phyloP scores from a whole-genome alignment of 92 coral and sea anemone genomes.

The Zoanthus sociatus region DNA sequence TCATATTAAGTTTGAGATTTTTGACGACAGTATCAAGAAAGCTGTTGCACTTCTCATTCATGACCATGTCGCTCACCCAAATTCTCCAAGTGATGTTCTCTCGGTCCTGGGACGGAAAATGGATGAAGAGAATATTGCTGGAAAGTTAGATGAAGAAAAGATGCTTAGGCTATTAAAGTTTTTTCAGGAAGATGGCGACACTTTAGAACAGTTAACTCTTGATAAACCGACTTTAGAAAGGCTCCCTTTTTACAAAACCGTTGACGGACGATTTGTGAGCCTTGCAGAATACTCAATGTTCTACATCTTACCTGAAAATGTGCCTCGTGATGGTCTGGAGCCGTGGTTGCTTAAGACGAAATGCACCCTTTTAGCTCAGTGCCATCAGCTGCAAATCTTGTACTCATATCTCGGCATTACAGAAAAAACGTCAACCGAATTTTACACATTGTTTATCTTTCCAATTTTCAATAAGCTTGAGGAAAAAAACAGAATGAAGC shows the following conservation, averaged over 20 bases:
- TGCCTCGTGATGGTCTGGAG: slow-evolving; percentile 45
- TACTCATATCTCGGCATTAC: slow-evolving; percentile 46
- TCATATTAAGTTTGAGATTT: slow-evolving; percentile 12
- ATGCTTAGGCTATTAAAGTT: slow-evolving; percentile 50
- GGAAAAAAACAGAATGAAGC: slow-evolving; percentile 30
- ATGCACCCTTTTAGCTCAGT: slow-evolving; percentile 41
- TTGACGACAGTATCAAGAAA: neutral
- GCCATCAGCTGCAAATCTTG: slow-evolving; percentile 44
- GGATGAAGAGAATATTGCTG: slow-evolving; percentile 24
- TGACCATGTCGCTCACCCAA: slow-evolving; percentile 55
- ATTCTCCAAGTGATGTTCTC: slow-evolving; percentile 55
- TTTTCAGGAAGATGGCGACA: slow-evolving; percentile 47
- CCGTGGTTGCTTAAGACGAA: slow-evolving; percentile 30
- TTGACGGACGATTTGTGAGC: slow-evolving; percentile 39
- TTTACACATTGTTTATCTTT: slow-evolving; percentile 48
- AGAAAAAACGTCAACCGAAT: slow-evolving; percentile 38
- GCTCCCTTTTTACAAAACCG: slow-evolving; percentile 62
- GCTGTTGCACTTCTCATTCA: too few relatives aligned
- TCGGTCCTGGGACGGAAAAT: slow-evolving; percentile 44
- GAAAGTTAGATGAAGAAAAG: slow-evolving; percentile 26
- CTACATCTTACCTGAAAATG: slow-evolving; percentile 46
- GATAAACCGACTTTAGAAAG: slow-evolving; percentile 20
- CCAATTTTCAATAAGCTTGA: slow-evolving; percentile 43
- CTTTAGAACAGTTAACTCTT: slow-evolving; percentile 40
- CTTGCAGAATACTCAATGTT: slow-evolving; percentile 26